Conservation (phyloP, 2,888 invertebrate species). For the Tetragonula carbonaria region DNA sequence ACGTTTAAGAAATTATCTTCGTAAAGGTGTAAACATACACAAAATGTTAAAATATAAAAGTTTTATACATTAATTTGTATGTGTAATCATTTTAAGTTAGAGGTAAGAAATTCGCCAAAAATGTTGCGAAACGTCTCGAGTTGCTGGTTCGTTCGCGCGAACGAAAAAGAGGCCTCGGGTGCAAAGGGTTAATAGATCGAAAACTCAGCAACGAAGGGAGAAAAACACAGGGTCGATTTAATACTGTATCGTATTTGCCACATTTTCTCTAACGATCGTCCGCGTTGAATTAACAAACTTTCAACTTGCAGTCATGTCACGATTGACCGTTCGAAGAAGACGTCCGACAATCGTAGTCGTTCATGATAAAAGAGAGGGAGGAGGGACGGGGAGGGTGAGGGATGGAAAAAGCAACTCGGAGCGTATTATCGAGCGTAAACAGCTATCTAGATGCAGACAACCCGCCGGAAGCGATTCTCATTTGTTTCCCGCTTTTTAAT, state of each 20-base stretch:
- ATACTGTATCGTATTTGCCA: background rate
- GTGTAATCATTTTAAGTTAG: too few species aligned
- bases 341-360: constrained; percentile 21
- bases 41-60: too few species aligned
- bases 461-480: constrained; percentile 77
- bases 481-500: constrained; percentile 76
- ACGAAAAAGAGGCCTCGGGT: too few species aligned
- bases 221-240: background rate
- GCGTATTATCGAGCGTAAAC: constrained; percentile 69
- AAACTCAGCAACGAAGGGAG: background rate
- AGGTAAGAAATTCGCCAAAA: too few species aligned
- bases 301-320: constrained; percentile 20
- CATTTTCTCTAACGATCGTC: background rate
- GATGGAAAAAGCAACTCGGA: constrained; percentile 29
- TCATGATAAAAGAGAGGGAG: background rate
- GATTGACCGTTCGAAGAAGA: constrained; percentile 28
- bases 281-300: constrained; percentile 37
- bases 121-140: too few species aligned
- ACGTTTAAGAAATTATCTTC: too few species aligned
- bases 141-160: too few species aligned
- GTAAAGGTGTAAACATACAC: too few species aligned
- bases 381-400: background rate
- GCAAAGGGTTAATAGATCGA: background rate
- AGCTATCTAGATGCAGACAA: constrained; percentile 73
- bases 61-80: too few species aligned